phyloP scores from a whole-genome alignment of 2,113 vertebrate genomes.

The Phaethornis superciliosus region DNA sequence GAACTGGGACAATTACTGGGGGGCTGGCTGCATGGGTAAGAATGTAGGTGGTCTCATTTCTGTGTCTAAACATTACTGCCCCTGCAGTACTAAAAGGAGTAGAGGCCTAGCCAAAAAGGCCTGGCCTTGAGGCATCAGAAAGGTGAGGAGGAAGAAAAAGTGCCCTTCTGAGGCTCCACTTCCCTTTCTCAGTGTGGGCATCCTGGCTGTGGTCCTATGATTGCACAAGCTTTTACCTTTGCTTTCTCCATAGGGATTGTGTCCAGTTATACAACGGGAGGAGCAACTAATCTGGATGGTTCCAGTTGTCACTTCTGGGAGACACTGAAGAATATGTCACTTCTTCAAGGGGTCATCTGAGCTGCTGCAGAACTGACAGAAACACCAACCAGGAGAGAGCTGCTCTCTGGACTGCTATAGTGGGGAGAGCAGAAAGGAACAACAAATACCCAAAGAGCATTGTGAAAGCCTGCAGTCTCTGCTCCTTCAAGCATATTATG shows the following conservation, averaged over 20 bases:
- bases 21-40: neutral
- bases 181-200: neutral
- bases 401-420: neutral
- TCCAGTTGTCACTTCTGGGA: neutral
- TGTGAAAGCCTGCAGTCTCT: neutral
- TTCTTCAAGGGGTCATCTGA: neutral
- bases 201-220: neutral
- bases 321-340: neutral
- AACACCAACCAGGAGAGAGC: too few relatives aligned
- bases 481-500: neutral
- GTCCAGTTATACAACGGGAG: neutral
- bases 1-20: neutral
- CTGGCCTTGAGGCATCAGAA: neutral
- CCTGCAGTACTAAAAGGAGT: neutral
- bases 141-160: neutral
- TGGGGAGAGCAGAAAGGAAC: neutral
- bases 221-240: neutral
- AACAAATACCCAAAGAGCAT: neutral
- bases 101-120: neutral
- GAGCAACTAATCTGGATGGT: neutral
- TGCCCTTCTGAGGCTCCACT: neutral
- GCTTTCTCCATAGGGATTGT: neutral
- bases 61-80: neutral
- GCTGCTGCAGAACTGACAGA: neutral
- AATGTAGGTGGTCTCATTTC: neutral